Evolutionary conservation across 2,888 invertebrate species (phyloP).

Genomic region (Erebia aethiops): DNA sequence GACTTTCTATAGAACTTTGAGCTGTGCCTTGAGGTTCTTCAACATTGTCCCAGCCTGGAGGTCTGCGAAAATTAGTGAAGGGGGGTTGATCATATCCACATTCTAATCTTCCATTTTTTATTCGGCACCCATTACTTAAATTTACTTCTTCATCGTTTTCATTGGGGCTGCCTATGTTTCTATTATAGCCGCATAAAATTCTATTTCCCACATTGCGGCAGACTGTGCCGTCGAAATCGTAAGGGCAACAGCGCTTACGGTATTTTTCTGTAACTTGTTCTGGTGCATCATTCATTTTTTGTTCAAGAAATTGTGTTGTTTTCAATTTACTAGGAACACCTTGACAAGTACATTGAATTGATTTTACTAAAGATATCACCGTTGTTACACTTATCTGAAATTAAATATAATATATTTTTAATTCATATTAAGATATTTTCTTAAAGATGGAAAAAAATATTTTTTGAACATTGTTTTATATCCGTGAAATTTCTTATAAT

Average conservation of each 20-base stretch:
- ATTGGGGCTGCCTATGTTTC: constrained; percentile 52
- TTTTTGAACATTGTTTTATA: not conserved
- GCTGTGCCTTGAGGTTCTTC: constrained; percentile 8
- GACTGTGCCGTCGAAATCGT: constrained; percentile 58
- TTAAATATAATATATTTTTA: constrained; percentile 15
- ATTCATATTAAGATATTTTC: constrained; percentile 3
- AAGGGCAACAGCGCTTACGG: constrained; percentile 64
- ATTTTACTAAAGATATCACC: constrained; percentile 34
- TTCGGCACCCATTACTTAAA: constrained; percentile 58
- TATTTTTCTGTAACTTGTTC: constrained; percentile 29
- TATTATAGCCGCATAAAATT: constrained; percentile 65
- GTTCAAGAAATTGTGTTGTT: not conserved
- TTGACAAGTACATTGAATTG: constrained; percentile 38
- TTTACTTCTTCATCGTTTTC: constrained; percentile 42
- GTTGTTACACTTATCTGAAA: constrained; percentile 50
- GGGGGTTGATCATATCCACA: constrained; percentile 65
- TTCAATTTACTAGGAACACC: constrained; percentile 8
- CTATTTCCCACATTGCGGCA: constrained; percentile 63
- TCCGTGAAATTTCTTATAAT: no score
- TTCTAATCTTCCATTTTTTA: constrained; percentile 64
- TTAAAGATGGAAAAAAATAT: not conserved
- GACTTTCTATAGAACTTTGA: constrained; percentile 14
- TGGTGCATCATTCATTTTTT: constrained; percentile 20
- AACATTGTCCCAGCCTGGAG: constrained; percentile 41
- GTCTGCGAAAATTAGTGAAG: constrained; percentile 51